These are phyloP conservation scores for Blera fallax DNA, from an alignment of 2,888 invertebrate species.

Conservation along the genomic window DNA sequence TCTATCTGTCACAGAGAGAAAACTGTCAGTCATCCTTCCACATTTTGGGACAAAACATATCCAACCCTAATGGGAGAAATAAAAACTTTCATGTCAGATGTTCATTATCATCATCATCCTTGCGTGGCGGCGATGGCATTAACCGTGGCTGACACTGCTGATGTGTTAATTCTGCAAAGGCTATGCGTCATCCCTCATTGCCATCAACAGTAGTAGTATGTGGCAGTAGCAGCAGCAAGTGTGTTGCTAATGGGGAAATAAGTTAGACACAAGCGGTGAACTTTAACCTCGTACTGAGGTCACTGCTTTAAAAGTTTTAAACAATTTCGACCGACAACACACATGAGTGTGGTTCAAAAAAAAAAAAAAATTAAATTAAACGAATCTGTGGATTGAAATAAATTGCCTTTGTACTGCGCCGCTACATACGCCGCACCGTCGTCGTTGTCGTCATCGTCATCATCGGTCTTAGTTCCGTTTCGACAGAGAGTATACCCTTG, in stretches of 20 bases:
- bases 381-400: constrained; percentile 59
- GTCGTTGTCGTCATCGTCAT: not conserved
- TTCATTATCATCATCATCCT: constrained; percentile 61
- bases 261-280: constrained; percentile 4
- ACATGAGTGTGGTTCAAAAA: not conserved
- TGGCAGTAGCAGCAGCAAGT: not conserved
- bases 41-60: not conserved
- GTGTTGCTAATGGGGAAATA: not conserved
- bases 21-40: constrained; percentile 18
- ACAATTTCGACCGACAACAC: not conserved
- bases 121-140: constrained; percentile 41
- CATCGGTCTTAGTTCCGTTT: constrained; percentile 42
- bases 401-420: constrained; percentile 36
- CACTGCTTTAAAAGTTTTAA: constrained; percentile 30
- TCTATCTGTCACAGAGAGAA: constrained; percentile 11
- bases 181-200: constrained; percentile 1
- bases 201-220: not conserved
- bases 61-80: constrained; percentile 34
- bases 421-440: too few relatives aligned
- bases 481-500: constrained; percentile 52
- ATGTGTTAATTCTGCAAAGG: constrained; percentile 40
- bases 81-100: constrained; percentile 67
- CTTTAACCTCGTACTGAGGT: constrained; percentile 44
- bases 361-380: constrained; percentile 45
- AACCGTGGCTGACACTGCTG: not conserved